A percentile compares a stretch with the other conserved stretches of the same genome.
Evolutionary conservation across 2,888 invertebrate genomes (phyloP).

Genomic region (Steinernema hermaphroditum): DNA sequence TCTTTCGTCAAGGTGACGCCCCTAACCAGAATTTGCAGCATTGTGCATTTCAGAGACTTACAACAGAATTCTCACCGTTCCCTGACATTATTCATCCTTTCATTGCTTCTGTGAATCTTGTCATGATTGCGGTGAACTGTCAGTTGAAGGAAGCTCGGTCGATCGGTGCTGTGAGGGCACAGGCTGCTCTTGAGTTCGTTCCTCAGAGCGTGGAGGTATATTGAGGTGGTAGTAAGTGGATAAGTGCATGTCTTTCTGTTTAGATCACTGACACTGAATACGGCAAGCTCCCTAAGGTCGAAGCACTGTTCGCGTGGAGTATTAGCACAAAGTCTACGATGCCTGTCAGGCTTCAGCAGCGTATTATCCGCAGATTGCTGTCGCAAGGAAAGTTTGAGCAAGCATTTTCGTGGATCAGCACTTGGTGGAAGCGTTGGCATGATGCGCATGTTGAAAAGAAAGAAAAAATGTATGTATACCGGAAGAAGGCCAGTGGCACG

Average conservation of each 20-base stretch:
- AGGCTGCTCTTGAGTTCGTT: conserved; percentile 4
- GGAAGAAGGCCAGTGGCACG: conserved; percentile 41
- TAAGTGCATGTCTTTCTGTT: not conserved
- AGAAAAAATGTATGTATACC: conserved; percentile 54
- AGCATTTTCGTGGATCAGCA: conserved; percentile 36
- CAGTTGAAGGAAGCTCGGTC: not conserved
- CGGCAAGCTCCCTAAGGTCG: not conserved
- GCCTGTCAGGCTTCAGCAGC: conserved; percentile 34
- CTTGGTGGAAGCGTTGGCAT: conserved; percentile 43
- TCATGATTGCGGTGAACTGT: not conserved
- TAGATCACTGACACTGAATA: not conserved
- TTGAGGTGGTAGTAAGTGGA: not conserved
- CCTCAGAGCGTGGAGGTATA: not conserved
- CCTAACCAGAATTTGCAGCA: too few species aligned
- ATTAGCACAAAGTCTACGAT: conserved; percentile 7
- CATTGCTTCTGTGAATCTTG: not conserved
- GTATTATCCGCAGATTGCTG: conserved; percentile 26
- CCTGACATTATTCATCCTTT: not conserved
- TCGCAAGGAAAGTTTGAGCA: not conserved
- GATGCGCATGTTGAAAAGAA: conserved; percentile 47
- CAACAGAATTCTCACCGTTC: not conserved
- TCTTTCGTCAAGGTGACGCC: not conserved
- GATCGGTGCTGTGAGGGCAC: not conserved
- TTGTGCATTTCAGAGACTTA: not conserved
- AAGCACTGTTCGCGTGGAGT: not conserved